A percentile compares a stretch with the other conserved stretches of the same genome.
Evolutionary conservation across 2,797 vertebrate species (phyloP).

Genomic region (Neoniphon sammara): DNA sequence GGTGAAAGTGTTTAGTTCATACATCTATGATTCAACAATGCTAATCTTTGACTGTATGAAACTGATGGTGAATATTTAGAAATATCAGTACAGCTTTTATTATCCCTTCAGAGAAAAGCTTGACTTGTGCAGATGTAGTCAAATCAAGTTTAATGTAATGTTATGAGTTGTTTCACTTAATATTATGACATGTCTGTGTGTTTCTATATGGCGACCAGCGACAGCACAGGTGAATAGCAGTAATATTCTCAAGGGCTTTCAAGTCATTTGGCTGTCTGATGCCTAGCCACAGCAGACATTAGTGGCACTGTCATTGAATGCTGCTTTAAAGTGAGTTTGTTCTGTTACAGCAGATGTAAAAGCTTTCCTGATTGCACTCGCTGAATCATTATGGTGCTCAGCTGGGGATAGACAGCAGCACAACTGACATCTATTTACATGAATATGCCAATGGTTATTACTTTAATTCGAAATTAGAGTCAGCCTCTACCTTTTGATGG

Average conservation of each 20-base stretch:
- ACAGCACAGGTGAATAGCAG: slow-evolving; percentile 48
- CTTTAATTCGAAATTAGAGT: too few relatives aligned
- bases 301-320: slow-evolving; percentile 44
- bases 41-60: too few relatives aligned
- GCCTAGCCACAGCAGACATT: slow-evolving; percentile 36
- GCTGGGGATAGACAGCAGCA: too few relatives aligned
- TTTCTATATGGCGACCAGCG: slow-evolving; percentile 41
- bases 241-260: slow-evolving; percentile 39
- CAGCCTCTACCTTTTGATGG: not conserved
- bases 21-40: too few relatives aligned
- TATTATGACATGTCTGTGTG: slow-evolving; percentile 27
- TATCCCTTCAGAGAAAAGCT: slow-evolving; percentile 18
- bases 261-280: slow-evolving; percentile 43
- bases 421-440: too few relatives aligned
- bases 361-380: slow-evolving; percentile 5
- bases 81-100: too few relatives aligned
- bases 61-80: too few relatives aligned
- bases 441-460: too few relatives aligned
- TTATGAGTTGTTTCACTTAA: slow-evolving; percentile 59
- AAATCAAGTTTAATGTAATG: slow-evolving; percentile 43
- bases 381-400: slow-evolving; percentile 2
- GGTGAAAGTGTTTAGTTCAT: too few relatives aligned
- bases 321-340: slow-evolving; percentile 25
- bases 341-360: slow-evolving; percentile 10
- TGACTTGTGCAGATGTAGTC: slow-evolving; percentile 58